Conservation (phyloP, 1,140 invertebrate genomes). For the Leptinotarsa undecemlineata region DNA sequence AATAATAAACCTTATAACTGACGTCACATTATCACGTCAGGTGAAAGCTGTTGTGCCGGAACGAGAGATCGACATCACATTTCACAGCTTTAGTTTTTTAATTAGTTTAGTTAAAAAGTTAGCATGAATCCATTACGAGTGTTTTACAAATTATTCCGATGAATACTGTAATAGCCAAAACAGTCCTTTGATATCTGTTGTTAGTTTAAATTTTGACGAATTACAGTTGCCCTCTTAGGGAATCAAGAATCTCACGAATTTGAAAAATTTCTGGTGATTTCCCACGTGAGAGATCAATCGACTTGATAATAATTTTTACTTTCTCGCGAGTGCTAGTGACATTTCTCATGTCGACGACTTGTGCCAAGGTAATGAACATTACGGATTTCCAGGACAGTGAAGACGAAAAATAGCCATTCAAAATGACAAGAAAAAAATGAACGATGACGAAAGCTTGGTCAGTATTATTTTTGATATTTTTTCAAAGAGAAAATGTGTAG, state of each 20-base stretch:
- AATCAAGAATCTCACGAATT: not conserved
- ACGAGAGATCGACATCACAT: not conserved
- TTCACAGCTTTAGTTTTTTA: not conserved
- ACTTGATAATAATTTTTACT: not conserved
- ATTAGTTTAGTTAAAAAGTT: not conserved
- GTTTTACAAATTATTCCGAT: too few relatives aligned
- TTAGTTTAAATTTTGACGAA: too few relatives aligned
- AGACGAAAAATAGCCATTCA: conserved; percentile 35
- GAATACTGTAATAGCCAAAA: too few relatives aligned
- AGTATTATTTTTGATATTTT: conserved; percentile 41
- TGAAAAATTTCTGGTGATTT: not conserved
- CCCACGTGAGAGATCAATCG: not conserved
- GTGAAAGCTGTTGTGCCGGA: conserved; percentile 13
- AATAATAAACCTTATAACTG: not conserved
- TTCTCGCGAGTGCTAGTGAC: conserved; percentile 8
- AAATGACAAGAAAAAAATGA: conserved; percentile 58
- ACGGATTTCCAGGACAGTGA: conserved; percentile 13
- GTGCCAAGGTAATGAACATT: not conserved
- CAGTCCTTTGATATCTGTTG: too few relatives aligned
- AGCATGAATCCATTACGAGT: not conserved
- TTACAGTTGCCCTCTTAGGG: too few relatives aligned
- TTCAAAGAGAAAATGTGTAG: too few relatives aligned
- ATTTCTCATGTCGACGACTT: conserved; percentile 5
- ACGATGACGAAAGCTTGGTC: conserved; percentile 60
- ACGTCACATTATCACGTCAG: conserved; percentile 10